Conservation (phyloP, 1,140 invertebrate species). For the Pseudoatta argentina region DNA sequence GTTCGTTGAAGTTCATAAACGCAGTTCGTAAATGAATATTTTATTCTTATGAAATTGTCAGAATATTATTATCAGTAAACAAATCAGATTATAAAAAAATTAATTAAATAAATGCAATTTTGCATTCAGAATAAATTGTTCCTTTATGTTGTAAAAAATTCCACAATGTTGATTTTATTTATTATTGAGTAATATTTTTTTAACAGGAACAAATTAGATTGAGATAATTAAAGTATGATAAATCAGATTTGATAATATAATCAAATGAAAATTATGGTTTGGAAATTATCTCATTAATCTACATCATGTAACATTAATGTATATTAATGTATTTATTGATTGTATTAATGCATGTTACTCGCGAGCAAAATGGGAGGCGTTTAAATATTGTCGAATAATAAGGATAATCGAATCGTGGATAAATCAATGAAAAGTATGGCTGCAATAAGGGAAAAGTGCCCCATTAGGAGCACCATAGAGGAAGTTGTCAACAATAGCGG, state of each 20-base stretch:
- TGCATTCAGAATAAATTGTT: not conserved
- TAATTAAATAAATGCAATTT: not conserved
- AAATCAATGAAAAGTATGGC: not conserved
- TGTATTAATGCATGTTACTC: not conserved
- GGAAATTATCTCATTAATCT: not conserved
- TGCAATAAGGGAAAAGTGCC: not conserved
- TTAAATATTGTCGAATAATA: conserved; percentile 23
- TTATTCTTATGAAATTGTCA: not conserved
- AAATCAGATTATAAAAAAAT: conserved; percentile 8
- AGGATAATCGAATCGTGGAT: not conserved
- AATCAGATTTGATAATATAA: conserved; percentile 3
- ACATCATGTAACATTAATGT: not conserved
- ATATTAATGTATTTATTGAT: not conserved
- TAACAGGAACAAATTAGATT: not conserved
- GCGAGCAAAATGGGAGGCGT: not conserved
- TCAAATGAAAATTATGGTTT: conserved; percentile 1
- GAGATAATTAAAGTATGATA: not conserved
- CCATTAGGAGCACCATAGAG: conserved; percentile 20
- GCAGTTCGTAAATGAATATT: not conserved
- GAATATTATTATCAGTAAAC: not conserved
- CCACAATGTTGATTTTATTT: not conserved
- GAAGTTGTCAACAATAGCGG: conserved; percentile 66
- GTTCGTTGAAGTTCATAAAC: not conserved
- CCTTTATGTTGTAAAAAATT: not conserved
- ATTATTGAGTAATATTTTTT: not conserved